phyloP scores from a whole-genome alignment of 2,113 vertebrate species.

The Oncorhynchus kisutch region DNA sequence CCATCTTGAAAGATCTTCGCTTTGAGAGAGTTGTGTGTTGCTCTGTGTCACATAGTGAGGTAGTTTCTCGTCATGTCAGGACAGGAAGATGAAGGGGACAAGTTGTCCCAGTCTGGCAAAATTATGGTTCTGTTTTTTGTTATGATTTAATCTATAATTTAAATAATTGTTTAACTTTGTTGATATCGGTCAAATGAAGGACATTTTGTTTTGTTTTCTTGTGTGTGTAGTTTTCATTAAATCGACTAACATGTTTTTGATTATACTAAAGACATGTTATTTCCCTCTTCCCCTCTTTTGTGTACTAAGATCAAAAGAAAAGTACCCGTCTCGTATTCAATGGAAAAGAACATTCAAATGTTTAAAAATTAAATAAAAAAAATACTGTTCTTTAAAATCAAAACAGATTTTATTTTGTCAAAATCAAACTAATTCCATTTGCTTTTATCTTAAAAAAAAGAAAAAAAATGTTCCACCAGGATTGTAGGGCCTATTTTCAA shows the following conservation, averaged over 20 bases:
- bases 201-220: neutral
- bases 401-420: neutral
- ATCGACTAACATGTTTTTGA: neutral
- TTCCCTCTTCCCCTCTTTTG: neutral
- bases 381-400: neutral
- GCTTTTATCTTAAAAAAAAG: constrained; percentile 27
- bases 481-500: constrained; percentile 65
- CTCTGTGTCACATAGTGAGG: neutral
- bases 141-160: neutral
- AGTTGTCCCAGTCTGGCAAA: neutral
- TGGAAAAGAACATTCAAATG: neutral
- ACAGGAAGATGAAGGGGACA: neutral
- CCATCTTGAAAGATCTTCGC: constrained; percentile 71
- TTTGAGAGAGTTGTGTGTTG: constrained; percentile 16
- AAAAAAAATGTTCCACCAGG: constrained; percentile 65
- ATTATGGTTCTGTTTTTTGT: neutral
- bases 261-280: neutral
- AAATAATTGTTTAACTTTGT: neutral
- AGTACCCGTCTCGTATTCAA: neutral
- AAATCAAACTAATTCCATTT: constrained; percentile 7
- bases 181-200: neutral
- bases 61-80: neutral
- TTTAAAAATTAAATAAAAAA: too few species aligned
- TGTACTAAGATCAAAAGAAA: neutral
- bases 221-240: neutral